Evolutionary conservation across 2,113 vertebrate species (phyloP).

Genomic region (Scolopax mira): DNA sequence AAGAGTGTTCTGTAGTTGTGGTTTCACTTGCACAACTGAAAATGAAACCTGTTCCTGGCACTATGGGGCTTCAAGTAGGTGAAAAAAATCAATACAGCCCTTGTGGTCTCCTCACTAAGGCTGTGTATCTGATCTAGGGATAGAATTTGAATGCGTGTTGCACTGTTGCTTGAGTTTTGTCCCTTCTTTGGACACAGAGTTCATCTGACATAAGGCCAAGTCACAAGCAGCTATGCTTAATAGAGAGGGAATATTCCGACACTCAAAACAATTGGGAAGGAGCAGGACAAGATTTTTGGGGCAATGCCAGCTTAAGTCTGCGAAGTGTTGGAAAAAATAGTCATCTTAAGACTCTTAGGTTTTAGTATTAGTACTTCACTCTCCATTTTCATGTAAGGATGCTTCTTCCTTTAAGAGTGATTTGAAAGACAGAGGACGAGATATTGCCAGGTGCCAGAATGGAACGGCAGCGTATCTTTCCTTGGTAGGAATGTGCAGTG

Average conservation of each 20-base stretch:
- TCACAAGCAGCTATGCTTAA: accelerated
- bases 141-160: not conserved
- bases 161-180: not conserved
- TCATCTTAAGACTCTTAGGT: not conserved
- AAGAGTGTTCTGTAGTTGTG: not conserved
- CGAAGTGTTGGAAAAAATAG: not conserved
- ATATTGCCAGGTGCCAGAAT: not conserved
- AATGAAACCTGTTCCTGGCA: not conserved
- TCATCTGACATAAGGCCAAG: not conserved
- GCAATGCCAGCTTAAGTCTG: not conserved
- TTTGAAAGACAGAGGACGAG: not conserved
- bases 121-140: not conserved
- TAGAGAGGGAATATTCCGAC: not conserved
- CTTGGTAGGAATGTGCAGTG: not conserved
- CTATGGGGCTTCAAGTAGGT: not conserved
- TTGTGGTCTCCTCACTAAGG: not conserved
- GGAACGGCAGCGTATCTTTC: not conserved
- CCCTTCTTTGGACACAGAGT: not conserved
- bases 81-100: not conserved
- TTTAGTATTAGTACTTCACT: not conserved
- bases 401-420: not conserved
- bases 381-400: not conserved
- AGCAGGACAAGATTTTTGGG: not conserved
- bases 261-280: not conserved
- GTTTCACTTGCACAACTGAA: not conserved